These are phyloP conservation scores for Papilio helenus DNA, from an alignment of 1,140 invertebrate genomes.

Conservation along the genomic window DNA sequence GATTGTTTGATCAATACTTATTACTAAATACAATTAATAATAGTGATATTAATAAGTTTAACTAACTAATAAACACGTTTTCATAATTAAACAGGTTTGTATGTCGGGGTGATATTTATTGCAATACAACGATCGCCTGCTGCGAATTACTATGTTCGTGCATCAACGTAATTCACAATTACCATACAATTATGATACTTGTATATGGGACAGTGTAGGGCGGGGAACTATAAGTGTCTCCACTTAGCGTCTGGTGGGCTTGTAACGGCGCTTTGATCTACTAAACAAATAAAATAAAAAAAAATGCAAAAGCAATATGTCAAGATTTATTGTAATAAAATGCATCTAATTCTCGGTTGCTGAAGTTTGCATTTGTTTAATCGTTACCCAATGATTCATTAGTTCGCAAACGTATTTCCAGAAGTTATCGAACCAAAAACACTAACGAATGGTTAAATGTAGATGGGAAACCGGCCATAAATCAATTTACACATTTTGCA, in stretches of 20 bases:
- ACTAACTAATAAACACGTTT: background rate
- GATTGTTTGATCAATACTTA: too few relatives aligned
- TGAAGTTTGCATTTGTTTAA: too few relatives aligned
- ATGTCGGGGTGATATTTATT: background rate
- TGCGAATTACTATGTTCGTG: slow-evolving; percentile 10
- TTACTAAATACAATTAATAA: too few relatives aligned
- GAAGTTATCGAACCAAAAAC: too few relatives aligned
- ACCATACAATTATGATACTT: slow-evolving; percentile 10
- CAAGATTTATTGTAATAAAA: background rate
- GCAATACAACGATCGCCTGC: background rate
- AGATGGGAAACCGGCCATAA: too few relatives aligned
- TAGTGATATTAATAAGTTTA: background rate
- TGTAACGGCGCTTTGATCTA: slow-evolving; percentile 8
- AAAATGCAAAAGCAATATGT: background rate
- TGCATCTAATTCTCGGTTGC: too few relatives aligned
- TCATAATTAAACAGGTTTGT: slow-evolving; percentile 1
- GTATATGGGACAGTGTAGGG: slow-evolving; percentile 13
- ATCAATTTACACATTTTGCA: too few relatives aligned
- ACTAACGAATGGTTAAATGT: too few relatives aligned
- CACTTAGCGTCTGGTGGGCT: background rate
- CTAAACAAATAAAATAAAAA: background rate
- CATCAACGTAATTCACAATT: slow-evolving; percentile 19
- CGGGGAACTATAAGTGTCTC: slow-evolving; percentile 2
- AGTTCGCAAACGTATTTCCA: too few relatives aligned
- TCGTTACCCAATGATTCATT: too few relatives aligned